These are phyloP conservation scores for Thera obeliscata DNA, from an alignment of 2,888 invertebrate species.

Conservation along the genomic window DNA sequence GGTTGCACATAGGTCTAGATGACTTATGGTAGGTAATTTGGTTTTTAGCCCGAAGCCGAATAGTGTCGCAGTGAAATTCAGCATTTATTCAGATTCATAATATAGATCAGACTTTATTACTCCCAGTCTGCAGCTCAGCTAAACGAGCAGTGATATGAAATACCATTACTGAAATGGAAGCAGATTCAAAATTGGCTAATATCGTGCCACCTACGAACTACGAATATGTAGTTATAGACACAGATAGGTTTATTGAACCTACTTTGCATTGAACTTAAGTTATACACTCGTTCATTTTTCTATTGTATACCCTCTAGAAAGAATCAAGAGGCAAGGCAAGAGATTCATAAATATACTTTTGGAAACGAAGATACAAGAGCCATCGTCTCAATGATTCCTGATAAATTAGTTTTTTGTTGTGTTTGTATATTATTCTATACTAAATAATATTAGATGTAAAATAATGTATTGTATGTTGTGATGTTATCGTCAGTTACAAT, in stretches of 20 bases:
- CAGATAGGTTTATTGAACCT: conserved; percentile 4
- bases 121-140: conserved; percentile 21
- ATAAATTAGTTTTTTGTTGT: background rate
- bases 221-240: background rate
- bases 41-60: background rate
- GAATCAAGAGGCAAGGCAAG: too few relatives aligned
- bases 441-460: background rate
- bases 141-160: conserved; percentile 34
- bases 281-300: too few relatives aligned
- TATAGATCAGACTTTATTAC: conserved; percentile 16
- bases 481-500: background rate
- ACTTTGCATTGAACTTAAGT: conserved; percentile 3
- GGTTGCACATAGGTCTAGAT: too few relatives aligned
- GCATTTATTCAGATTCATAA: conserved; percentile 7
- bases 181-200: conserved; percentile 35
- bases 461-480: background rate
- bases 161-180: conserved; percentile 39
- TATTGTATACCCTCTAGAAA: too few relatives aligned
- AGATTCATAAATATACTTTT: too few relatives aligned
- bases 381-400: background rate
- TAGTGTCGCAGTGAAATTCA: background rate
- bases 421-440: background rate
- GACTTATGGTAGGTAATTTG: background rate
- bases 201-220: conserved; percentile 5
- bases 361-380: too few relatives aligned